These are phyloP conservation scores for Chiroxiphia lanceolata DNA, from an alignment of 2,797 vertebrate genomes.

Conservation along the genomic window DNA sequence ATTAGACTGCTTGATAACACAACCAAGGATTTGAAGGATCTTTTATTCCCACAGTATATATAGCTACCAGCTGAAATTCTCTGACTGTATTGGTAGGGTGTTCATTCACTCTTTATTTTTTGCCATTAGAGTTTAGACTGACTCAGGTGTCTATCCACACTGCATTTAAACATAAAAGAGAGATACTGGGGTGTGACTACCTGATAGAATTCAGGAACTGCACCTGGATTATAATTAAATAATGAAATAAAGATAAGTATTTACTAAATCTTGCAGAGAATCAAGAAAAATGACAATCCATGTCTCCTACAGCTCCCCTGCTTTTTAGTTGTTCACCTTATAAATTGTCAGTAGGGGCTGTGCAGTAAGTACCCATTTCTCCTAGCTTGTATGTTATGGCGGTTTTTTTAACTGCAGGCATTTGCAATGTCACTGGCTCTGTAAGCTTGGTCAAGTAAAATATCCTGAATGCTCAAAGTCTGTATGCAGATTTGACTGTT, in stretches of 20 bases:
- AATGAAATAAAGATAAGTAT: background rate
- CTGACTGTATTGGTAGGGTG: background rate
- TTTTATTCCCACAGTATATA: background rate
- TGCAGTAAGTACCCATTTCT: background rate
- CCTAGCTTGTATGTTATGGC: background rate
- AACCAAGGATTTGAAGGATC: background rate
- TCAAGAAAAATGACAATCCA: background rate
- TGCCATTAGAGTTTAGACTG: background rate
- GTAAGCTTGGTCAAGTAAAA: background rate
- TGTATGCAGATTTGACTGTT: background rate
- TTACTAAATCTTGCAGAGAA: background rate
- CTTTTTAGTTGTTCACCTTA: background rate
- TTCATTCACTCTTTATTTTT: background rate
- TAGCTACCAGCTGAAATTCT: background rate
- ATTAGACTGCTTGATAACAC: background rate
- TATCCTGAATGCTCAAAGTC: background rate
- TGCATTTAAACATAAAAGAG: background rate
- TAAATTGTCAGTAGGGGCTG: background rate
- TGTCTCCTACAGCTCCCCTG: background rate
- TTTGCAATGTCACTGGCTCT: background rate
- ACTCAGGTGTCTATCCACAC: background rate
- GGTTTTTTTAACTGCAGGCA: background rate
- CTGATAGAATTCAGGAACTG: background rate
- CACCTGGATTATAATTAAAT: background rate
- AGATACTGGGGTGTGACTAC: background rate